Base-by-base conservation (phyloP, 1,140 invertebrate species). In the Muscidifurax raptorellus region DNA sequence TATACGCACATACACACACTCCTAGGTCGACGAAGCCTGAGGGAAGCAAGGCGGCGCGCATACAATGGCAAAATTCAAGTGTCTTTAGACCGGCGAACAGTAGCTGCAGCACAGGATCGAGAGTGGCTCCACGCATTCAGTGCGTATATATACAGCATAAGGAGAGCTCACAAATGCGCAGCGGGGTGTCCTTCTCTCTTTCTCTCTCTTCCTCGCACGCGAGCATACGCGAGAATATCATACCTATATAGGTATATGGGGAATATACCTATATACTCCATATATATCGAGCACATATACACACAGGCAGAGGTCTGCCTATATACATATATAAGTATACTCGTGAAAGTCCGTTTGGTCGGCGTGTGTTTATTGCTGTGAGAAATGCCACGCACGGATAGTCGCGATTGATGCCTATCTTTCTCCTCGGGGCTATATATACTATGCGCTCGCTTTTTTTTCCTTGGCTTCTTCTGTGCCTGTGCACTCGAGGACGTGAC, bases 401-500 rank as follows among this genome's bases (percentile, higher is more conserved):
- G 28, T n/a, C 79, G 72, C 72, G 79, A 85, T 81, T 74, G 83
- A 85, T 85, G 78, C 71, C 59, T 85, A 85, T 85, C 83, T 85
- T 69, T 59, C 25, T 59, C 27, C 71, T 77, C 27, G 66, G 66
- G 7, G n/a, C n/a, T n/a, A n/a, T n/a, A n/a, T n/a, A n/a, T n/a
- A n/a, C n/a, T n/a, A n/a, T 69, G 10, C 66, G 25, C 15, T 40
- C 75, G n/a, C 59, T 72, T 72, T 72, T 72, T 83, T 12, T 32
- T 52, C 18, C 18, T 52, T 83, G 3, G 5, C 59, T 71, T 15
- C 22, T 25, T 75, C 72, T 52, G 6, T 40, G 44, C 64, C 3
- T 25, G 13, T 76, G 32, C 59, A 66, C 72, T 32, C 52, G 32
- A 44, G 30, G 30, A 72, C 30, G 7, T 44, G 75, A 77, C 47